These are phyloP conservation scores for Litoditis marina DNA, from an alignment of 2,888 invertebrate species.

Conservation along the genomic window DNA sequence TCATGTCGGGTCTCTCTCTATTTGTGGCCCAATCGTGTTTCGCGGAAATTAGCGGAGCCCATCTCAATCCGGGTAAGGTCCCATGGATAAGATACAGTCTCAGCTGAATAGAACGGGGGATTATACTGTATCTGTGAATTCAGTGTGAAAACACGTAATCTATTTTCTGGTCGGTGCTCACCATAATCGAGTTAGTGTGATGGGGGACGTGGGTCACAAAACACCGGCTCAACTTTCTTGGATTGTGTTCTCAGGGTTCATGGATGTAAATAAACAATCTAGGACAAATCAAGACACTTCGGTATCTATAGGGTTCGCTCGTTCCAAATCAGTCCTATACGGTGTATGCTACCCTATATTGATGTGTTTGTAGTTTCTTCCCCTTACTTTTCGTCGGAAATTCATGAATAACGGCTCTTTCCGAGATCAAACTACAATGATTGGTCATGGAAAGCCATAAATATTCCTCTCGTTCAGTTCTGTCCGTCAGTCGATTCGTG, in stretches of 20 bases:
- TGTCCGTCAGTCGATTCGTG: not conserved
- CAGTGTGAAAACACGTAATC: constrained; percentile 1
- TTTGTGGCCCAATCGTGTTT: constrained; percentile 3
- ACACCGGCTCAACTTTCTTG: too few species aligned
- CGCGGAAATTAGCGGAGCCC: constrained; percentile 11
- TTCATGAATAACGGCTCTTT: too few species aligned
- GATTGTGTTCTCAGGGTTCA: too few species aligned
- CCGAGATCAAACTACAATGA: not conserved
- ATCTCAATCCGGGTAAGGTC: constrained; percentile 16
- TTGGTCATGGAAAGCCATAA: not conserved
- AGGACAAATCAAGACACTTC: too few species aligned
- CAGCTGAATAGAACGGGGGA: not conserved
- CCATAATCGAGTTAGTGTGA: too few species aligned
- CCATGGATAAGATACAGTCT: constrained; percentile 1
- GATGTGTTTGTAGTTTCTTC: too few species aligned
- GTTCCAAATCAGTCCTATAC: too few species aligned
- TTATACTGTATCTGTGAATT: constrained; percentile 5
- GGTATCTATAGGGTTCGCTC: too few species aligned
- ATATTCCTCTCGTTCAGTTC: not conserved
- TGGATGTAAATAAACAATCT: too few species aligned
- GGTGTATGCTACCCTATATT: too few species aligned
- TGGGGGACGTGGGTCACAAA: too few species aligned
- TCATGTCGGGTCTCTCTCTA: constrained; percentile 2
- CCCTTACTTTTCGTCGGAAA: too few species aligned
- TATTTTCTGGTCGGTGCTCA: not conserved